Conservation (phyloP, 23 tunicate species). For the Trididemnum clinides region DNA sequence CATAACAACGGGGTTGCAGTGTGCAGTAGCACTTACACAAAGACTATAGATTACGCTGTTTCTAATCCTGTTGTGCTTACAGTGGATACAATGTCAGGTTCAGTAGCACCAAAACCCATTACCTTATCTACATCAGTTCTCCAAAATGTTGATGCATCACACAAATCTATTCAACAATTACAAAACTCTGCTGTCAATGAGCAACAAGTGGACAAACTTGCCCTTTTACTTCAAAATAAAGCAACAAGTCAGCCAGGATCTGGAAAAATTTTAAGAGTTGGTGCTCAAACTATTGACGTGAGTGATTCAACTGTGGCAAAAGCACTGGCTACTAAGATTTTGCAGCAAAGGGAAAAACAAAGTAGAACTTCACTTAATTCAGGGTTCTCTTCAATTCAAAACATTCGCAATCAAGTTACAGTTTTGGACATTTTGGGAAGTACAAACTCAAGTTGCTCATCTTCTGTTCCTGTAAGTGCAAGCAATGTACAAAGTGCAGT, state of each 20-base stretch:
- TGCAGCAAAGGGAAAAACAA: conserved; percentile 48
- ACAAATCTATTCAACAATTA: neutral
- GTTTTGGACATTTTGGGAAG: neutral
- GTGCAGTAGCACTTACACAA: neutral
- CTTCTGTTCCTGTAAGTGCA: neutral
- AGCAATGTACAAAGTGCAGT: neutral
- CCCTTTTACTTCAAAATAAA: conserved; percentile 28
- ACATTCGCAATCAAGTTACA: neutral
- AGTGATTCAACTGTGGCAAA: conserved; percentile 41
- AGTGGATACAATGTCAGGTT: neutral
- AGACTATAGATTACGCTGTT: neutral
- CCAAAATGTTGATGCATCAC: too few relatives aligned
- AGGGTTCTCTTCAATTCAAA: neutral
- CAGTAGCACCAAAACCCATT: neutral
- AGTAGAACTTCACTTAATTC: neutral
- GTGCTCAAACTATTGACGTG: conserved; percentile 41
- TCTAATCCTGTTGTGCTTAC: neutral
- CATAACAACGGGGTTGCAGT: neutral
- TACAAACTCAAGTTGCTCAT: too few relatives aligned
- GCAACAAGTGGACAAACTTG: conserved; percentile 46
- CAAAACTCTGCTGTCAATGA: neutral
- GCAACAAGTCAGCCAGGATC: conserved; percentile 38
- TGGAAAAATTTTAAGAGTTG: conserved; percentile 30
- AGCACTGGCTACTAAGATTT: conserved; percentile 59
- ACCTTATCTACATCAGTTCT: neutral